Evolutionary conservation across 2,888 invertebrate species (phyloP), one percentile per base, ranked within the genome.

Genomic region (Scaptomyza cyrtandrae): DNA sequence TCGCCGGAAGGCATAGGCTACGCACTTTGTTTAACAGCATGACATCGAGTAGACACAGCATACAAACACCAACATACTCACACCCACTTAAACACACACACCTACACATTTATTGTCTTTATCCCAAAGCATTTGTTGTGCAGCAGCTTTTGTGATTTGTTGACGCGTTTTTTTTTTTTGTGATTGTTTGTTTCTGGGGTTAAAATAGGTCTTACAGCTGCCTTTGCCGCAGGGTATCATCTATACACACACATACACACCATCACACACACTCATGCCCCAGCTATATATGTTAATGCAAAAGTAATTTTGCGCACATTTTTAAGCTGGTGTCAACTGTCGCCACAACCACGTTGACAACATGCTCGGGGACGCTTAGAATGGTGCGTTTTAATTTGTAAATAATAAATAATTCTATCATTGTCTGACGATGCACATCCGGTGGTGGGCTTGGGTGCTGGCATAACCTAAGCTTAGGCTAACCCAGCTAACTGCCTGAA

Each of bases 321-420:
- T 83, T 77, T 86, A 80, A 88, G 81, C 83, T 81, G 84, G 57
- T 84, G 88, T 84, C 88, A 83, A 88, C 86, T 86, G 86, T 74
- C 88, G 66, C n/a, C 50, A 50, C 19, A 19, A 10, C 19, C n/a
- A 19, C 46, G 43, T 45, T 52, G 60, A 35, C 60, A 57, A 39
- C 55, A 59, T 37, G 54, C 50, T 52, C 24, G 35, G 33, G 19
- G 13, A 33, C 19, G 49, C 37, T 33, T 37, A 16, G 35, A 49
- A 6, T 73, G 57, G 19, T 62, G 61, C 61, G 78, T 72, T 75
- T 68, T 68, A 78, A 75, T 75, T 78, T 75, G 75, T 78, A 74
- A 68, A 75, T 75, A 67, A 75, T 67, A 78, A 73, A 75, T 72
- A 75, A 74, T 78, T 59, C 46, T 60, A 86, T 80, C 81, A 88